Conservation (phyloP, 2,113 vertebrate species). For the Crypturellus undulatus region DNA sequence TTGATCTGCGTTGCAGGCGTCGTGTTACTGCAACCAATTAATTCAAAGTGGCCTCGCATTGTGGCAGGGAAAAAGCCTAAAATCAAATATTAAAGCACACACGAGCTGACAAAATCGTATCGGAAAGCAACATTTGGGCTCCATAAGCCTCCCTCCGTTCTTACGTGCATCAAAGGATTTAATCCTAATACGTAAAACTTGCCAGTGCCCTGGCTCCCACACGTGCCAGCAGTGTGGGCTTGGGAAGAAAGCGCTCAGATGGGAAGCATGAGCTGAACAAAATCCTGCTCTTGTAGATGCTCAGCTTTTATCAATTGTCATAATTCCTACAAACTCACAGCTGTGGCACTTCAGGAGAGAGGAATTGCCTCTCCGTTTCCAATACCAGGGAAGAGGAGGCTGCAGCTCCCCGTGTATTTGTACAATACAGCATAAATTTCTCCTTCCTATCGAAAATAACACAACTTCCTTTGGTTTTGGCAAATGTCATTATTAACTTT, state of each 20-base stretch:
- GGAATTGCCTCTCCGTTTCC: no score
- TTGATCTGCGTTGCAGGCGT: not conserved
- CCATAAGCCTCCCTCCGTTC: not conserved
- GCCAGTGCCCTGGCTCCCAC: not conserved
- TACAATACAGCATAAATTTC: no score
- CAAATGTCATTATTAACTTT: not conserved
- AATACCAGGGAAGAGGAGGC: no score
- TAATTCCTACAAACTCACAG: not conserved
- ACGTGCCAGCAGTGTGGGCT: not conserved
- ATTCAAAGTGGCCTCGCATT: accelerated
- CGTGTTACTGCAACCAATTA: accelerated
- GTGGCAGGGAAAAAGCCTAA: not conserved
- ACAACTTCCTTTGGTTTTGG: not conserved
- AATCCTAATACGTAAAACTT: not conserved
- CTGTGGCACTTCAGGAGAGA: not conserved
- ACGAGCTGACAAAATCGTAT: not conserved
- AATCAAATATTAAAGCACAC: not conserved
- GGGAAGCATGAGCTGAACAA: not conserved
- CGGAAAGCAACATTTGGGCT: not conserved
- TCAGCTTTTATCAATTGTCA: not conserved
- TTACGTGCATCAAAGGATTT: no score
- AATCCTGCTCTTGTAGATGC: not conserved
- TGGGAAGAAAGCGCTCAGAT: not conserved
- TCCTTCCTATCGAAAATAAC: no score
- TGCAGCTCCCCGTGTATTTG: not conserved